Evolutionary conservation across 2,888 invertebrate species (phyloP), one percentile per base, ranked within the genome.

Genomic region (Thera britannica): DNA sequence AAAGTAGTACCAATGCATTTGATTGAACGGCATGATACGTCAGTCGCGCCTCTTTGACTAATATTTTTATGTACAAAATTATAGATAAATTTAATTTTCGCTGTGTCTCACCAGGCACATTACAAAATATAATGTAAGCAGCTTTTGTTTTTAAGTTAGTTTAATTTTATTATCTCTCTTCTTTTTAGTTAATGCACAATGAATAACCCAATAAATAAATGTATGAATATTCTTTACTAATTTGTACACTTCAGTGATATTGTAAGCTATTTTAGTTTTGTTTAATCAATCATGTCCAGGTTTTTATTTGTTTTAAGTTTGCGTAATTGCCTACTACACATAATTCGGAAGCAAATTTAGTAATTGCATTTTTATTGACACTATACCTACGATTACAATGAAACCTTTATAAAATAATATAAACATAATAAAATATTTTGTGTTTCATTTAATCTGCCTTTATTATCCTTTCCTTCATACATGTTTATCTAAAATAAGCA

Each of bases 301-400:
- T 81, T 83, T 80, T 75, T 77, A 76, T 80, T 80, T 87, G 71
- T 86, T 74, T 74, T 58, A 62, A 87, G 87, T 87, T 85, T 82
- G 88, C 83, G 86, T 90, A 89, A 89, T 88, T 84, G 89, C 93
- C 92, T 92, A 88, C 93, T 93, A 93, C 93, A 93, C 93, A 93
- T 92, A 89, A 89, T 88, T 83, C 83, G 82, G 79, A 88, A 88
- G 87, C 88, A 90, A 85, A 83, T 87, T 83, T 85, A 87, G 87
- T 88, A 82, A 87, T 88, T 83, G 65, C 88, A 90, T 89, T 86
- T 87, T 84, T 90, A 91, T 89, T 89, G 88, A 92, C 91, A 92
- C 90, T 90, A 89, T 89, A 91, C 89, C 89, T 92, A 91, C 86
- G 84, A 88, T 90, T 88, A 90, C 89, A 89, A 90, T 91, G 87